Percentiles rank a stretch among this genome's conserved stretches.
Conservation (phyloP, 2,888 invertebrate genomes). For the Euzetes globulus region DNA sequence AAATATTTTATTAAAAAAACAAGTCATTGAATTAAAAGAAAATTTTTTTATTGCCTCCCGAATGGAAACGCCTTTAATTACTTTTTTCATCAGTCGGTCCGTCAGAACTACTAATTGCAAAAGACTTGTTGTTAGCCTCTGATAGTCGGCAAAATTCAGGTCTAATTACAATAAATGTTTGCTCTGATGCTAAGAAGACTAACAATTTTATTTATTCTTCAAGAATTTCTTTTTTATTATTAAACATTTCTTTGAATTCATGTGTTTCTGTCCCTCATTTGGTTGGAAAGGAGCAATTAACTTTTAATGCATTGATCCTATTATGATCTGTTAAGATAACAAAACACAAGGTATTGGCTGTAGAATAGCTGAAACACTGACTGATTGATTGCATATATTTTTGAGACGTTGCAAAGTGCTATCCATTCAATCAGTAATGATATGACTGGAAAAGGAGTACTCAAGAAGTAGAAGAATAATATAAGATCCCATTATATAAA, state of each 20-base stretch:
- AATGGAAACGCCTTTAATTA: constrained; percentile 12
- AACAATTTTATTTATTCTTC: neutral
- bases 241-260: neutral
- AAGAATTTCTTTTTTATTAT: neutral
- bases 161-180: neutral
- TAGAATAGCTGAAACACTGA: neutral
- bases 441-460: constrained; percentile 27
- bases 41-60: neutral
- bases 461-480: neutral
- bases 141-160: neutral
- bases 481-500: constrained; percentile 24
- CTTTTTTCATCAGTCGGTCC: constrained; percentile 6
- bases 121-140: neutral
- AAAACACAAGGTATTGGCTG: neutral
- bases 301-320: neutral
- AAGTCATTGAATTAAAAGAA: neutral
- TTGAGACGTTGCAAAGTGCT: neutral
- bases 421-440: constrained; percentile 15
- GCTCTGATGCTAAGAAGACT: neutral
- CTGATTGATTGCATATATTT: constrained; percentile 9
- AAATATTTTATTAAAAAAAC: neutral
- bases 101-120: neutral
- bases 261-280: too few relatives aligned
- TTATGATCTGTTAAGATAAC: constrained; percentile 14
- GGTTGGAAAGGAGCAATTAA: neutral